phyloP scores from a whole-genome alignment of 2,113 vertebrate genomes.

The Amblyopsis rosae region DNA sequence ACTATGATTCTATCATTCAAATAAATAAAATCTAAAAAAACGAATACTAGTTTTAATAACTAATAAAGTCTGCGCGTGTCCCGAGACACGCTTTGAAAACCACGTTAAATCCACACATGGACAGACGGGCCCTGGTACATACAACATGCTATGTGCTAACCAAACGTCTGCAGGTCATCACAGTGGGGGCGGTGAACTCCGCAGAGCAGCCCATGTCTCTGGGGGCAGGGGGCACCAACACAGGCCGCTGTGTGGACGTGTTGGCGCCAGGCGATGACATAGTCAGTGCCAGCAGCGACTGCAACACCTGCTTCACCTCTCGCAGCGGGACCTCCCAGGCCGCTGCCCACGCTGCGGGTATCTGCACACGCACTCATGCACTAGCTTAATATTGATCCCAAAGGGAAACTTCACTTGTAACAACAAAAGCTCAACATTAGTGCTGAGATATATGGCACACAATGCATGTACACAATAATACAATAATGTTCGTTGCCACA shows the following conservation, averaged over 20 bases:
- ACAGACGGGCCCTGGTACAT: background rate
- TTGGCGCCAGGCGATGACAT: slow-evolving; percentile 91
- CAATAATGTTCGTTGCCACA: background rate
- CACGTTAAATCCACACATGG: too few species aligned
- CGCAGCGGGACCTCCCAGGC: slow-evolving; percentile 88
- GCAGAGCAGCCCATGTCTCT: slow-evolving; percentile 80
- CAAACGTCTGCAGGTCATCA: slow-evolving; percentile 81
- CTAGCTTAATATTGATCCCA: background rate
- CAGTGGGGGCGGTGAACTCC: slow-evolving; percentile 84
- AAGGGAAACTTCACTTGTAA: background rate
- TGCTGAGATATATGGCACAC: background rate
- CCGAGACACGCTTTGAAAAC: too few species aligned
- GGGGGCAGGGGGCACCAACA: slow-evolving; percentile 84
- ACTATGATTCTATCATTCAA: too few species aligned
- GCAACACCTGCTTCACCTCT: slow-evolving; percentile 85
- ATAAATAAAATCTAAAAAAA: too few species aligned
- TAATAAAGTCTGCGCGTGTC: too few species aligned
- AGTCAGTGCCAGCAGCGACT: slow-evolving; percentile 87
- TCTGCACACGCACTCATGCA: background rate
- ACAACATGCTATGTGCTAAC: background rate
- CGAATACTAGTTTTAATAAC: too few species aligned
- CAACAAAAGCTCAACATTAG: background rate
- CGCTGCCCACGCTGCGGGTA: slow-evolving; percentile 85
- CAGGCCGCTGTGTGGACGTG: slow-evolving; percentile 85
- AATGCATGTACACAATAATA: background rate